Evolutionary conservation across 2,797 vertebrate genomes (phyloP), one percentile per base, ranked within the genome.

Genomic region (Peromyscus melanophrys): DNA sequence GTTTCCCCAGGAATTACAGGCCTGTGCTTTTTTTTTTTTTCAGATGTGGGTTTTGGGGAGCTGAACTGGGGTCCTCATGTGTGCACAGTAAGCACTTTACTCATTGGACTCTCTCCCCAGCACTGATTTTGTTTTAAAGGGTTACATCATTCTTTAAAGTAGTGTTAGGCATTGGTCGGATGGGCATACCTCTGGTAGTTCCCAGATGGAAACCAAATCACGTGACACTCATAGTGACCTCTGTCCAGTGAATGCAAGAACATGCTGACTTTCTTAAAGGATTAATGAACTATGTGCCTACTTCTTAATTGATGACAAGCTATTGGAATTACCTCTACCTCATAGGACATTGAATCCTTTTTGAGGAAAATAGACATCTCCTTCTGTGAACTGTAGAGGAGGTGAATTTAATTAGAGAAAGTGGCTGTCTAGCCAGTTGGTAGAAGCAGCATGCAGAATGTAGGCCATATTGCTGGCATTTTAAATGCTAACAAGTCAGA

Each of bases 361-460:
- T 29, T 49, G 40, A 88, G 77, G 52, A 17, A 73, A 65, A 73
- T 19, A 88, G 17, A 78, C 55, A 67, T 27, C 82, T 89, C 57
- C 81, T 96, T 95, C 82, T 95, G 86, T 91, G 92, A 92, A 95
- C 92, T 93, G 27, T 23, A 80, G 65, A 90, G 90, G 90, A 89
- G 86, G 80, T 96, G 95, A 95, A 97, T 96, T 97, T 90, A 97
- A 96, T 95, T 96, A 92, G 81, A 95, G 90, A 77, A 94, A 91
- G 86, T 92, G 81, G 83, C 75, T 95, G 89, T 87, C 59, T 85
- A 82, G 93, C 90, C 90, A 96, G 85, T 97, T 97, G 97, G 97
- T 95, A 67, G 76, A 88, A 93, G 73, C 93, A 96, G 97, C 31
- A 40, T 69, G 52, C 75, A 91, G 83, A 97, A 95, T 84, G 40